phyloP scores from a whole-genome alignment of 1,140 invertebrate genomes.

The Drosophila bipectinata region DNA sequence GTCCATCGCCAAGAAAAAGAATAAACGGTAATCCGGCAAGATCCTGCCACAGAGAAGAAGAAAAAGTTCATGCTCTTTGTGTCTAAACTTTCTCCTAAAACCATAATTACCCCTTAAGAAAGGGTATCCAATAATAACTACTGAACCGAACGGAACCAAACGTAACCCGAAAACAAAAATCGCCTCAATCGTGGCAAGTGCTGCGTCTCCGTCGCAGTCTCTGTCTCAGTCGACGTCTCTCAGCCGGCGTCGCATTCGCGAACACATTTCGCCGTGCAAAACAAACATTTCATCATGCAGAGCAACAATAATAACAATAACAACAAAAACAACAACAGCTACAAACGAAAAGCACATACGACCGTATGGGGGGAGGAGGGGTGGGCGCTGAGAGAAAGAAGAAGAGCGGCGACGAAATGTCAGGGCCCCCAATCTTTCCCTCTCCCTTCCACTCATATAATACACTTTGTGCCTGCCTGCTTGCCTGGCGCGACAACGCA shows the following conservation, averaged over 20 bases:
- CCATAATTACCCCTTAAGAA: too few relatives aligned
- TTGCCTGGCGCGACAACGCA: conserved; percentile 70
- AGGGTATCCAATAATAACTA: conserved; percentile 6
- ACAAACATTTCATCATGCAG: conserved; percentile 79
- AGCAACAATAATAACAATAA: conserved; percentile 38
- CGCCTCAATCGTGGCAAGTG: conserved; percentile 54
- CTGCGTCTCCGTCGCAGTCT: conserved; percentile 22
- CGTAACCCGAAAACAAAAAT: conserved; percentile 4
- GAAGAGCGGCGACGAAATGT: conserved; percentile 66
- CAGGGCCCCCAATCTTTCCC: conserved; percentile 45
- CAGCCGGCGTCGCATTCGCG: conserved; percentile 24
- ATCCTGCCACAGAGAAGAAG: too few relatives aligned
- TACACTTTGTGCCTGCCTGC: conserved; percentile 3
- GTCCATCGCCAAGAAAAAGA: too few relatives aligned
- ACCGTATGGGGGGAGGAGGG: conserved; percentile 1
- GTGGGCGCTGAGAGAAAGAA: conserved; percentile 5
- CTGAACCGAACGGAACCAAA: conserved; percentile 9
- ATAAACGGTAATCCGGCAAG: too few relatives aligned
- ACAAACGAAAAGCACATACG: conserved; percentile 22
- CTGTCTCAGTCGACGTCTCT: background rate
- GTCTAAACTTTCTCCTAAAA: too few relatives aligned
- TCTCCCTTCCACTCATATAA: background rate
- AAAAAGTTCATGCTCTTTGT: too few relatives aligned
- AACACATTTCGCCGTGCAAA: conserved; percentile 78
- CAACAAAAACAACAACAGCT: conserved; percentile 19